These are phyloP conservation scores for Lepidurus arcticus DNA, from an alignment of 1,140 invertebrate species.

Conservation along the genomic window DNA sequence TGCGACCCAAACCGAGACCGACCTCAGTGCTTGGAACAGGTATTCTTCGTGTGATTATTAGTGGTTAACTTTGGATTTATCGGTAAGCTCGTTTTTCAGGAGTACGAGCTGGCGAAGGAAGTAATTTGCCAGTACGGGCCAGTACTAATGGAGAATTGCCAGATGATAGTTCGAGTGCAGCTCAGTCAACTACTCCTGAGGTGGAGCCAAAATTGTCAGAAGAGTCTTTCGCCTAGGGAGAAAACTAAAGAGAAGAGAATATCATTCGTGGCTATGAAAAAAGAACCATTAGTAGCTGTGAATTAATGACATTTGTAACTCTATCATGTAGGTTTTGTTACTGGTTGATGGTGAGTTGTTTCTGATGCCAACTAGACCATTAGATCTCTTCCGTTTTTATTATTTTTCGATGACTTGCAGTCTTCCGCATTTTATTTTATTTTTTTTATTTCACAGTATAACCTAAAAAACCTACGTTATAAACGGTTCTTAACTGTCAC, in stretches of 20 bases:
- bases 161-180: not conserved
- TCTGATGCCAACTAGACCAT: not conserved
- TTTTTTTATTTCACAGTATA: not conserved
- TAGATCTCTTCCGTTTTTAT: constrained; percentile 3
- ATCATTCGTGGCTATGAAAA: not conserved
- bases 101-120: not conserved
- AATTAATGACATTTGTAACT: not conserved
- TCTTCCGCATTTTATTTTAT: not conserved
- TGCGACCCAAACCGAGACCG: not conserved
- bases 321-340: not conserved
- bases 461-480: not conserved
- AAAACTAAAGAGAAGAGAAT: not conserved
- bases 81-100: not conserved
- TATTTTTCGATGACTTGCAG: not conserved
- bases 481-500: not conserved
- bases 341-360: constrained; percentile 1
- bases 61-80: not conserved
- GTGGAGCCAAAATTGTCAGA: constrained; percentile 3
- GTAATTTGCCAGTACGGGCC: not conserved
- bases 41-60: not conserved
- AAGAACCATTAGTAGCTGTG: not conserved
- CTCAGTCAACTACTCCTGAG: constrained; percentile 6
- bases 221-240: not conserved
- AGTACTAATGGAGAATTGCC: not conserved
- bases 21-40: not conserved